Conservation (phyloP, 2,113 vertebrate genomes). For the Rhineura floridana region DNA sequence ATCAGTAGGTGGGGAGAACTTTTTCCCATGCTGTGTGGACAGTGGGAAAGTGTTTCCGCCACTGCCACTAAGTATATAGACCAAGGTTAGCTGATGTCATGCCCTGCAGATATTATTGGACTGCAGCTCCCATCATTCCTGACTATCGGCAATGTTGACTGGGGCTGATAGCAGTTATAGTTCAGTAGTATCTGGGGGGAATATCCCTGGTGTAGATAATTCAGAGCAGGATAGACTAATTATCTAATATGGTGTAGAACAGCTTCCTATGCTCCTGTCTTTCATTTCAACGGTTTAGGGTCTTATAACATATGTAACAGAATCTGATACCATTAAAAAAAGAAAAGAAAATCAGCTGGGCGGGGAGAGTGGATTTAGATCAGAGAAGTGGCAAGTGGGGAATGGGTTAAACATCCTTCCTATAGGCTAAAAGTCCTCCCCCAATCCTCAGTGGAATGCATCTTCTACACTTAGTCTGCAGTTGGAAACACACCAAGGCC, state of each 20-base stretch:
- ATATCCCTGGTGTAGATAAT: neutral
- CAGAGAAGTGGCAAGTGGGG: neutral
- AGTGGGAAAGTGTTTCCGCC: too few relatives aligned
- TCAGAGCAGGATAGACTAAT: neutral
- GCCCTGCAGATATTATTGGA: neutral
- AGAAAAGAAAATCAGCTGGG: neutral
- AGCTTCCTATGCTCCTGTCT: neutral
- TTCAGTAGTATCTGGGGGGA: neutral
- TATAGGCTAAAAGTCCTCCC: neutral
- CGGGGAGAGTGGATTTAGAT: neutral
- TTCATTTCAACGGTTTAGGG: neutral
- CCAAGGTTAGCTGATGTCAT: neutral
- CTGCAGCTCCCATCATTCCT: too few relatives aligned
- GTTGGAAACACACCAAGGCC: neutral
- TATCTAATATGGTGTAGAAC: neutral
- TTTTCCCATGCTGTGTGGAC: too few relatives aligned
- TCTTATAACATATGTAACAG: neutral
- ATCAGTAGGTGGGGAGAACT: too few relatives aligned
- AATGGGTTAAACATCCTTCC: neutral
- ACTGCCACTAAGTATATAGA: neutral
- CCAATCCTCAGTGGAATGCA: neutral
- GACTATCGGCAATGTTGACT: neutral
- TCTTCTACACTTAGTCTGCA: neutral
- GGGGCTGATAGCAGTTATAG: neutral
- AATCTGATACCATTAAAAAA: neutral